These are phyloP conservation scores for Griposia aprilina DNA, from an alignment of 2,888 invertebrate genomes.

Conservation along the genomic window DNA sequence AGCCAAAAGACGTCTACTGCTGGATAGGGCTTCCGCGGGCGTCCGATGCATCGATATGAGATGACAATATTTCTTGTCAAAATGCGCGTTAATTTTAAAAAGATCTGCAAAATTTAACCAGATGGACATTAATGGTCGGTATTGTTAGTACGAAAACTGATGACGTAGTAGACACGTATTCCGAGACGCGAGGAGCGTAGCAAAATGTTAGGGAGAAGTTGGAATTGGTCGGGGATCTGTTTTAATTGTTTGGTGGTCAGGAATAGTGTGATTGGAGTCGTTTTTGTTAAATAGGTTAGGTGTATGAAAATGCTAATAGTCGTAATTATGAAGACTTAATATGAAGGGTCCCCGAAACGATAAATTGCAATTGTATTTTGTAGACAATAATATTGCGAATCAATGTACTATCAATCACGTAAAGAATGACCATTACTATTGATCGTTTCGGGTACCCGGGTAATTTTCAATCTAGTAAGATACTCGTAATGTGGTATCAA, in stretches of 20 bases:
- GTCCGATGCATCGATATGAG: too few relatives aligned
- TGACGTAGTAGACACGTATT: conserved; percentile 28
- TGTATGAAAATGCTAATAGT: neutral
- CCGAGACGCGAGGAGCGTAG: conserved; percentile 37
- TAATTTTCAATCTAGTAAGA: neutral
- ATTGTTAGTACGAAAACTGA: conserved; percentile 37
- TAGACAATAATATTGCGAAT: too few relatives aligned
- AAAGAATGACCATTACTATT: too few relatives aligned
- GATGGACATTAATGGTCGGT: conserved; percentile 7
- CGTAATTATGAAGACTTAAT: neutral
- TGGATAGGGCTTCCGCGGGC: neutral
- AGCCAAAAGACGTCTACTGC: neutral
- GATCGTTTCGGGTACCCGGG: too few relatives aligned
- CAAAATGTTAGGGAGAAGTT: conserved; percentile 53
- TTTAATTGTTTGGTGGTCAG: conserved; percentile 55
- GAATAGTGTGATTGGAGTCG: conserved; percentile 31
- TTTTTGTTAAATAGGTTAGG: conserved; percentile 18
- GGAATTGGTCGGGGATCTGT: conserved; percentile 51
- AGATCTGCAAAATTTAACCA: neutral
- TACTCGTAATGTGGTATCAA: neutral
- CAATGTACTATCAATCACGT: too few relatives aligned
- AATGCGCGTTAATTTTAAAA: neutral
- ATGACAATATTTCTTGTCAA: neutral
- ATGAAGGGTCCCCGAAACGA: neutral
- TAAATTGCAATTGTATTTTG: too few relatives aligned